Evolutionary conservation across 2,113 vertebrate genomes (phyloP), one percentile per base, ranked within the genome.

Genomic region (Spermophilus dauricus): DNA sequence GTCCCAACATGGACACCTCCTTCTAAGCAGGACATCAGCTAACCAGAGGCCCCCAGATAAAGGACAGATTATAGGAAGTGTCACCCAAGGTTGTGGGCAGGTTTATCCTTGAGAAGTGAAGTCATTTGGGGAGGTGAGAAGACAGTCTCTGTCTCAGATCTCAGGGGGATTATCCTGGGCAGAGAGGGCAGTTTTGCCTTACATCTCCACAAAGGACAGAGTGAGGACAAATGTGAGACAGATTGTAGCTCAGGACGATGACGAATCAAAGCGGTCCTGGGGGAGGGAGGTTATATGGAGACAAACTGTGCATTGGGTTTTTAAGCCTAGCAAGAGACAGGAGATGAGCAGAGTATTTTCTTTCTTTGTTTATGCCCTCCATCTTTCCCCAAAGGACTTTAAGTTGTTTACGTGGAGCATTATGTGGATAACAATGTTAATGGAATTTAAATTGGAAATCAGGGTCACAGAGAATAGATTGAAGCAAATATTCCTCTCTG

Each of bases 391-490:
- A 16, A 93, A 89, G 69, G 22, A 18, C 67, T 82, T 76, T 28
- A 70, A 88, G 39, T 86, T 72, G 32, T 42, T 89, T 80, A 81
- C 28, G 9, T 45, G 22, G 34, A 69, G 34, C 14, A 63, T 14
- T 32, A 28, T 90, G 10, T 86, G 17, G 53, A 65, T 83, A 78
- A 63, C 89, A 78, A 58, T 34, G 20, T 78, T 75, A 58, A 76
- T 90, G n/a, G 70, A 75, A 76, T 86, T 92, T 84, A 90, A 76
- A 51, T 82, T 87, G 77, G 70, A 94, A 94, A 70, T 94, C 17
- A 75, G 84, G 61, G 39, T 90, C 48, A 48, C 28, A 63, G 53
- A 73, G 72, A 84, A 73, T 58, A 48, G 51, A 39, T 42, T 8
- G 51, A 81, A 63, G 76, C 58, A 37, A 34, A 13, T 6, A 30